Conservation (phyloP, 2,797 vertebrate species). For the Lithobates sylvaticus region DNA sequence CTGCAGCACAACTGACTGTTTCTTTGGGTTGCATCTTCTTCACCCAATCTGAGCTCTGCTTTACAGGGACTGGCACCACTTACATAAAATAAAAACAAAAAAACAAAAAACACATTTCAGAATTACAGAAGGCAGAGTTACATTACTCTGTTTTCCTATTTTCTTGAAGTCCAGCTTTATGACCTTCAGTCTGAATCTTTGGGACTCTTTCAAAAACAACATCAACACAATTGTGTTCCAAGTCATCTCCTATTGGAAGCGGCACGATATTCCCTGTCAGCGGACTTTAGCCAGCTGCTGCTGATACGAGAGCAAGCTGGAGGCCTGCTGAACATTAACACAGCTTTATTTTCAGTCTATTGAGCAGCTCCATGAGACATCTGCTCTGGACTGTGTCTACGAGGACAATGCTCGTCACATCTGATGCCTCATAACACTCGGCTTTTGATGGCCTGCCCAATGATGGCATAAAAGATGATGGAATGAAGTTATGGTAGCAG, state of each 20-base stretch:
- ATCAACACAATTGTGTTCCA: constrained; percentile 9
- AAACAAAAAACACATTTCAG: too few relatives aligned
- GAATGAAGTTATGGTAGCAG: constrained; percentile 25
- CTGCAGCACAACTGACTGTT: too few relatives aligned
- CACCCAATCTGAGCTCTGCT: too few relatives aligned
- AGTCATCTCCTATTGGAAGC: background rate
- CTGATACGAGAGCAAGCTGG: constrained; percentile 8
- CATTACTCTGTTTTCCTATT: too few relatives aligned
- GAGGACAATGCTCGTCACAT: constrained; percentile 47
- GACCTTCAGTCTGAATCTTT: background rate
- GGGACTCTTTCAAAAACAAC: background rate
- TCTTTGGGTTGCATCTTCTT: too few relatives aligned
- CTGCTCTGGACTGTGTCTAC: constrained; percentile 40
- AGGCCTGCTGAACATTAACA: constrained; percentile 21
- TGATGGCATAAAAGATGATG: constrained; percentile 35
- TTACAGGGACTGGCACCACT: too few relatives aligned
- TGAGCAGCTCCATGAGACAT: constrained; percentile 18
- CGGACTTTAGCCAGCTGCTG: constrained; percentile 26
- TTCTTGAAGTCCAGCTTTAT: too few relatives aligned
- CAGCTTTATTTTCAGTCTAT: constrained; percentile 37
- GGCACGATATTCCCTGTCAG: constrained; percentile 8
- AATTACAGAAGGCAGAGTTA: too few relatives aligned
- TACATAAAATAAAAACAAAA: too few relatives aligned
- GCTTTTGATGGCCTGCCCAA: constrained; percentile 6
- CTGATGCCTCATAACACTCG: background rate